Conservation (phyloP, 2,797 vertebrate species). For the Myotis daubentonii region DNA sequence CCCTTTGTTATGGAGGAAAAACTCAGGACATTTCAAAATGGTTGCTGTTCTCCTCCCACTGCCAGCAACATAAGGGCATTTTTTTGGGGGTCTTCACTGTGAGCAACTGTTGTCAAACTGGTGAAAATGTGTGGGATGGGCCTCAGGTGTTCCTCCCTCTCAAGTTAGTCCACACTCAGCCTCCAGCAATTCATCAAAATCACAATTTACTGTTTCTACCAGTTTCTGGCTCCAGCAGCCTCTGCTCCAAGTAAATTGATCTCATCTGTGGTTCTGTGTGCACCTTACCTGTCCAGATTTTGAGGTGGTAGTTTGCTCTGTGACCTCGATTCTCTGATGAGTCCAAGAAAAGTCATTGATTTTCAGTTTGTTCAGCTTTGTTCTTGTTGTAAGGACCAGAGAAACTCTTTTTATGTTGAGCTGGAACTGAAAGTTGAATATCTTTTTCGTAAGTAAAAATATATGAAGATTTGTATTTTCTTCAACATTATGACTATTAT, state of each 20-base stretch:
- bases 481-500: background rate
- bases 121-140: background rate
- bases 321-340: background rate
- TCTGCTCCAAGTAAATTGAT: too few relatives aligned
- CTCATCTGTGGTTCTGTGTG: background rate
- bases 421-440: background rate
- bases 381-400: background rate
- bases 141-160: background rate
- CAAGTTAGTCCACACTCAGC: background rate
- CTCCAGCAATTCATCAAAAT: background rate
- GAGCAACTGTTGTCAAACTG: background rate
- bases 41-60: background rate
- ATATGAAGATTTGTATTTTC: background rate
- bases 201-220: background rate
- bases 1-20: background rate
- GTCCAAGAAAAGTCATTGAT: background rate
- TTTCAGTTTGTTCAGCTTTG: background rate
- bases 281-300: background rate
- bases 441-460: conserved; percentile 14
- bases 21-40: background rate
- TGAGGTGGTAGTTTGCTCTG: background rate
- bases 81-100: background rate
- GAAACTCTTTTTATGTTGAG: background rate
- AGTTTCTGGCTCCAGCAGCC: background rate
- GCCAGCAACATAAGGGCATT: background rate